Evolutionary conservation across 2,888 invertebrate genomes (phyloP).

Genomic region (Desoria tigrina): DNA sequence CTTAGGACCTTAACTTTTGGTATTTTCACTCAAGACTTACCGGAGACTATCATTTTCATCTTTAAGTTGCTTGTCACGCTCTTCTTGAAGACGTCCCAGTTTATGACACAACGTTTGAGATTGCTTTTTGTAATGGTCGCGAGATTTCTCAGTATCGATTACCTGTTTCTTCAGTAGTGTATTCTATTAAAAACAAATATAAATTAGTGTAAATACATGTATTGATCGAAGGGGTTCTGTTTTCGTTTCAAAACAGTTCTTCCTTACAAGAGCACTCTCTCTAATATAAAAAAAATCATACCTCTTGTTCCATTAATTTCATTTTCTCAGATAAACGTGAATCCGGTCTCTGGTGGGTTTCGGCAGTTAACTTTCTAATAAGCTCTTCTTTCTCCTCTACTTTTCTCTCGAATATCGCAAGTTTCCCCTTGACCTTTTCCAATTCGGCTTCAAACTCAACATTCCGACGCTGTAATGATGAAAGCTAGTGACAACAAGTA

Average conservation of each 20-base stretch:
- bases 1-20: background rate
- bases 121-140: slow-evolving; percentile 38
- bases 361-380: slow-evolving; percentile 29
- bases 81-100: slow-evolving; percentile 25
- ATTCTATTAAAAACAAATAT: slow-evolving; percentile 31
- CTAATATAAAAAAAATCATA: slow-evolving; percentile 13
- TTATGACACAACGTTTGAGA: slow-evolving; percentile 29
- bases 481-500: slow-evolving; percentile 21
- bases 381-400: slow-evolving; percentile 42
- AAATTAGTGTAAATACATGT: slow-evolving; percentile 8
- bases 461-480: slow-evolving; percentile 22
- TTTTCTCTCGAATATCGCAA: slow-evolving; percentile 33
- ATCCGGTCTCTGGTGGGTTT: slow-evolving; percentile 31
- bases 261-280: background rate
- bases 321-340: slow-evolving; percentile 18
- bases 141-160: slow-evolving; percentile 23
- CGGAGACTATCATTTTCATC: slow-evolving; percentile 44
- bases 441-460: slow-evolving; percentile 29
- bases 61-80: slow-evolving; percentile 36
- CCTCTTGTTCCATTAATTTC: slow-evolving; percentile 38
- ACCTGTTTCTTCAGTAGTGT: slow-evolving; percentile 27
- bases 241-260: slow-evolving; percentile 3
- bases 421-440: slow-evolving; percentile 31
- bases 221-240: too few species aligned
- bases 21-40: slow-evolving; percentile 14